Base-by-base conservation (phyloP, 2,797 vertebrate genomes). In the Spinus olivaceus region DNA sequence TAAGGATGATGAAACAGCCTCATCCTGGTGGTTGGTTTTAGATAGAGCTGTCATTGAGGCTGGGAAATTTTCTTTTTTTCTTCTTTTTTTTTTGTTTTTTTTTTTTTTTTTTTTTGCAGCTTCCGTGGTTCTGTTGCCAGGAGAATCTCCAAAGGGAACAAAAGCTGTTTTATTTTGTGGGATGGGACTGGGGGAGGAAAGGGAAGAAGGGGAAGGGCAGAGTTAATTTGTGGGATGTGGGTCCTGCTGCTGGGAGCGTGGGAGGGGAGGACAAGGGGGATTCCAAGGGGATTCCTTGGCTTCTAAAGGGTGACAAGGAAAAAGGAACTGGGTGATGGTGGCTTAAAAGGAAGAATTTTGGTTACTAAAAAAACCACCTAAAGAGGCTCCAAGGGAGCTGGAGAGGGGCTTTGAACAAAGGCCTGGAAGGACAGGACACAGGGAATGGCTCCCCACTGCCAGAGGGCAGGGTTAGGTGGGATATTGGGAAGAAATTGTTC, bases 131-230 rank as follows among this genome's bases (percentile, higher is more conserved):
- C 63, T 56, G 82, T 81, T 95, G 90, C 88, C 92, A 84, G 86
- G 70, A 90, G 77, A 83, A 76, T 42, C 71, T 95, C 70, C 33
- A n/a, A 33, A 1, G 1, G 1, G 11, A 95, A 94, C 90, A 94
- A 95, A 95, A 95, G 82, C 88, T 15, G n/a, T 12, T 92, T 95
- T 88, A 69, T 91, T 90, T 76, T 13, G 22, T 56, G 86, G 46
- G 50, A 9, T 44, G 4, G 2, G 70, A 61, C 57, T 51, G 3
- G 0, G 39, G 39, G n/a, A 90, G 69, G 72, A 65, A 56, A 78
- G 74, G 76, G 49, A 8, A 20, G 27, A 11, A 6, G 37, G 47
- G 63, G 69, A 83, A 64, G 50, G 1, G 4, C 47, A 13, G 39
- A 0, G 0, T 53, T 73, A 81, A 65, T 25, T 88, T 3, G 0